phyloP scores from a whole-genome alignment of 2,113 vertebrate species.

The Megaceryle torquata region DNA sequence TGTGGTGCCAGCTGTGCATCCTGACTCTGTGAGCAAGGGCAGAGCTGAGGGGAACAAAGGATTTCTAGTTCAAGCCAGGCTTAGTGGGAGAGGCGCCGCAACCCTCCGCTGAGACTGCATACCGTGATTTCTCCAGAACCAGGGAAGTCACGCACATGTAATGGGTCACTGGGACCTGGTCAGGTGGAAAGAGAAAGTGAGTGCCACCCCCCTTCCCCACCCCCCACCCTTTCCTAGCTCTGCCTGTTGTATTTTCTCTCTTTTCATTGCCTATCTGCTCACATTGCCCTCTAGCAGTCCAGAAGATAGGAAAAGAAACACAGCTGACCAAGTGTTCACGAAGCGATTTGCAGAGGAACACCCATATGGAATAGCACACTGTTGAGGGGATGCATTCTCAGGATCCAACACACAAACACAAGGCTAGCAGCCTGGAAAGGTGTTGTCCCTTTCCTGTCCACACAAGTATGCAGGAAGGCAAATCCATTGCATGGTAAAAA shows the following conservation, averaged over 20 bases:
- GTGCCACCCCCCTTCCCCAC: not conserved
- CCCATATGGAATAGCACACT: fast-evolving
- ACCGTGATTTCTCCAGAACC: not conserved
- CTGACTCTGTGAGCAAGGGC: not conserved
- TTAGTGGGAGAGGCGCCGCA: not conserved
- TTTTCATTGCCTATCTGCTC: not conserved
- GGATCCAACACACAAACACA: not conserved
- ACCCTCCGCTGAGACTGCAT: not conserved
- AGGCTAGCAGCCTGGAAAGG: not conserved
- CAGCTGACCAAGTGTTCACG: not conserved
- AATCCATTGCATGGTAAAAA: not conserved
- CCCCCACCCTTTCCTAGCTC: not conserved
- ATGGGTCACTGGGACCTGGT: slow-evolving; percentile 32
- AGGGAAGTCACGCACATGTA: not conserved
- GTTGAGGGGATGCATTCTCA: not conserved
- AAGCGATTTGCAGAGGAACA: not conserved
- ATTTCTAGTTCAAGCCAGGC: not conserved
- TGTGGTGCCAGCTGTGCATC: not conserved
- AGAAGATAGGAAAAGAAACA: not conserved
- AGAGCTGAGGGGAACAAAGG: slow-evolving; percentile 22
- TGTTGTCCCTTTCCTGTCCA: not conserved
- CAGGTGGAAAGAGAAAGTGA: slow-evolving; percentile 31
- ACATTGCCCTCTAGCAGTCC: not conserved
- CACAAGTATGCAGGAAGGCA: not conserved
- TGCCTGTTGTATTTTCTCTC: not conserved